Conservation (phyloP, 2,888 invertebrate species). For the Agriopis aurantiaria region DNA sequence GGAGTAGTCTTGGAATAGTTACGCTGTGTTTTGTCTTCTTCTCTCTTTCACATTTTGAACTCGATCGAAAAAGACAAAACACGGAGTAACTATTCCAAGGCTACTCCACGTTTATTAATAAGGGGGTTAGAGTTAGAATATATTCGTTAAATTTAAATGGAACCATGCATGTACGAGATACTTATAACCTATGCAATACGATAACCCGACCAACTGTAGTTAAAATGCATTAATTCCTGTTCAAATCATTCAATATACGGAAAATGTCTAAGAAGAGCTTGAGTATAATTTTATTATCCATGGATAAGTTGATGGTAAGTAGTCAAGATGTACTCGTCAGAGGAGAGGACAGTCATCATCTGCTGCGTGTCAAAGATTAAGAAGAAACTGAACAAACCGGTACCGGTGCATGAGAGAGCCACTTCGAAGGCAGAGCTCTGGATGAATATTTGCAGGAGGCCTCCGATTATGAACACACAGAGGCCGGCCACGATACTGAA, state of each 20-base stretch:
- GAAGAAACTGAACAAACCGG: slow-evolving; percentile 92
- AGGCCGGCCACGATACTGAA: slow-evolving; percentile 89
- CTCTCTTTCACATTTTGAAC: no score
- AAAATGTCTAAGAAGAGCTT: slow-evolving; percentile 94
- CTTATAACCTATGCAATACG: no score
- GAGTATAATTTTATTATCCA: slow-evolving; percentile 92
- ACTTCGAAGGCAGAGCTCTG: slow-evolving; percentile 91
- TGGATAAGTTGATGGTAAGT: slow-evolving; percentile 94
- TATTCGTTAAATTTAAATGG: no score
- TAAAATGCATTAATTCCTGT: slow-evolving; percentile 74
- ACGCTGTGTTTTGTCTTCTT: no score
- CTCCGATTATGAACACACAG: slow-evolving; percentile 89
- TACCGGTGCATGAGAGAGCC: slow-evolving; percentile 90
- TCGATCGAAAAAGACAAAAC: no score
- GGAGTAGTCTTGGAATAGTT: no score
- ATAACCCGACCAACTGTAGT: no score
- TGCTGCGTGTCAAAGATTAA: slow-evolving; percentile 95
- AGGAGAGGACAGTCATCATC: slow-evolving; percentile 92
- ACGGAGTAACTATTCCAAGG: no score
- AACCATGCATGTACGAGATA: no score
- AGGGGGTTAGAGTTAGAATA: no score
- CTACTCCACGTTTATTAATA: no score
- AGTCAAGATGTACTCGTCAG: slow-evolving; percentile 95
- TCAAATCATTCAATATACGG: slow-evolving; percentile 88
- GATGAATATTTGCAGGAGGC: slow-evolving; percentile 91